Conservation (phyloP, 2,797 vertebrate genomes). For the Tenualosa ilisha region DNA sequence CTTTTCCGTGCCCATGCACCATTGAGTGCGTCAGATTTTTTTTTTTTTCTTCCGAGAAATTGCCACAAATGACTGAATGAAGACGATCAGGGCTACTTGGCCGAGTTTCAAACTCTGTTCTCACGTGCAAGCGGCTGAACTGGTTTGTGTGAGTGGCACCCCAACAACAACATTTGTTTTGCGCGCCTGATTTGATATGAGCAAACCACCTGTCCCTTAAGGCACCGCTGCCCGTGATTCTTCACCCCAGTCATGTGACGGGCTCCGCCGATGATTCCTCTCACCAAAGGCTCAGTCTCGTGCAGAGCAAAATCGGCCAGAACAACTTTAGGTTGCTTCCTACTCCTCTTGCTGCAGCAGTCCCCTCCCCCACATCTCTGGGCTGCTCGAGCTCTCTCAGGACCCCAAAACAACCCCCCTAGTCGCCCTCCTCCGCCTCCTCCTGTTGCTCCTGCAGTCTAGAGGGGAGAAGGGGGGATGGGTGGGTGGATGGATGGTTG, state of each 20-base stretch:
- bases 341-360: constrained; percentile 31
- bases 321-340: constrained; percentile 7
- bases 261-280: background rate
- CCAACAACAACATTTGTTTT: background rate
- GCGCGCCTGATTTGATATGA: background rate
- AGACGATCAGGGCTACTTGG: background rate
- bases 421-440: constrained; percentile 54
- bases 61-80: background rate
- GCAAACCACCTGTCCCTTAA: background rate
- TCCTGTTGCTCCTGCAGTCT: constrained; percentile 58
- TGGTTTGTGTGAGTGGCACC: background rate
- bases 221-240: background rate
- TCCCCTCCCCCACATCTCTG: constrained; percentile 47
- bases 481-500: background rate
- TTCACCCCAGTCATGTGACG: background rate
- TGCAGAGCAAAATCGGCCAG: background rate
- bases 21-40: constrained; percentile 3
- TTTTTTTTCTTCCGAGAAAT: background rate
- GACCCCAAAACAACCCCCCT: constrained; percentile 29
- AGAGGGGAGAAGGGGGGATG: background rate
- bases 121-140: background rate
- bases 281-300: background rate
- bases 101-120: background rate
- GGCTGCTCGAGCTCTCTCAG: constrained; percentile 46
- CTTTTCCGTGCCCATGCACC: background rate